phyloP scores from a whole-genome alignment of 2,888 invertebrate species.

The Pomacea canaliculata region DNA sequence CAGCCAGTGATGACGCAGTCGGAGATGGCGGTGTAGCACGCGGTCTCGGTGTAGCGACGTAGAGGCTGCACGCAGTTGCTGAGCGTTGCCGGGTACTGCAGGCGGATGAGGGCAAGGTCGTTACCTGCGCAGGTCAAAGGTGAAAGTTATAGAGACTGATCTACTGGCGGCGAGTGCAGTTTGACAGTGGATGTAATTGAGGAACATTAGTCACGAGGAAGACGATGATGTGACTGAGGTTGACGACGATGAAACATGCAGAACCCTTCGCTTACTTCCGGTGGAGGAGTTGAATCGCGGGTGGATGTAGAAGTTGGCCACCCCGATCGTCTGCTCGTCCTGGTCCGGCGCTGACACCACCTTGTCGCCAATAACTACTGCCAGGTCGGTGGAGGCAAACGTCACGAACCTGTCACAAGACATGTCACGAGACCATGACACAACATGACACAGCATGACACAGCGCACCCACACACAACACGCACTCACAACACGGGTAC shows the following conservation, averaged over 20 bases:
- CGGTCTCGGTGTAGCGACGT: not conserved
- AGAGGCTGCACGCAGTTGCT: conserved; percentile 6
- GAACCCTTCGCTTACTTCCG: not conserved
- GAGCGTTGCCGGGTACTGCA: not conserved
- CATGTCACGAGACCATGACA: not conserved
- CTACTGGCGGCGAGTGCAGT: too few species aligned
- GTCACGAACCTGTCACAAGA: not conserved
- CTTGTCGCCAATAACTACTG: conserved; percentile 23
- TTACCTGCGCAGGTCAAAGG: not conserved
- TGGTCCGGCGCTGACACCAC: conserved; percentile 18
- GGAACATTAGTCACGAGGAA: too few species aligned
- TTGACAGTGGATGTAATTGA: too few species aligned
- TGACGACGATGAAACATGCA: too few species aligned
- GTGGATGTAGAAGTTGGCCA: conserved; percentile 24
- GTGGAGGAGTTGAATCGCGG: conserved; percentile 17
- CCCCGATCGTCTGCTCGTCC: conserved; percentile 17
- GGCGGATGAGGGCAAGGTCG: not conserved
- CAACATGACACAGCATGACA: not conserved
- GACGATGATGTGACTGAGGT: too few species aligned
- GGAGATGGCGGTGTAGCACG: not conserved
- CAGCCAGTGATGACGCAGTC: not conserved
- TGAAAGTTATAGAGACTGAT: too few species aligned
- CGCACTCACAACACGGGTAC: not conserved
- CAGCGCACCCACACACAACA: not conserved
- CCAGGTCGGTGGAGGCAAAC: not conserved